phyloP scores from a whole-genome alignment of 1,140 invertebrate genomes.

The Globodera ellingtonae region DNA sequence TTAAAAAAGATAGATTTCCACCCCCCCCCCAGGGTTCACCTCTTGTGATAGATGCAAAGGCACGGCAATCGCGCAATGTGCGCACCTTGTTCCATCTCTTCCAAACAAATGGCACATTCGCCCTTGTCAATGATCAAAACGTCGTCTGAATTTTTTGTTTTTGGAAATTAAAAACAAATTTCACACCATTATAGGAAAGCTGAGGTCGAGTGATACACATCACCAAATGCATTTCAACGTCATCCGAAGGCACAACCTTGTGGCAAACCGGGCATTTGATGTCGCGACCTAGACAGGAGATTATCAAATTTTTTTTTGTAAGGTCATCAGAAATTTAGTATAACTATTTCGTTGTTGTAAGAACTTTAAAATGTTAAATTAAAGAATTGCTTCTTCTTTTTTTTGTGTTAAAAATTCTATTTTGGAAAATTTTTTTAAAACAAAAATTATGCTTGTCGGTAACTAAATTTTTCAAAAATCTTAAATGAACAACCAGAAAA shows the following conservation, averaged over 20 bases:
- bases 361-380: no score
- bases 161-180: background rate
- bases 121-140: slow-evolving; percentile 89
- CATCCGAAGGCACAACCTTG: slow-evolving; percentile 93
- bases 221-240: slow-evolving; percentile 96
- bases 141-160: slow-evolving; percentile 77
- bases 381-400: no score
- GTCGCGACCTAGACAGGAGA: slow-evolving; percentile 71
- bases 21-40: slow-evolving; percentile 69
- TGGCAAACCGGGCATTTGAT: slow-evolving; percentile 97
- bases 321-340: no score
- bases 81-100: slow-evolving; percentile 89
- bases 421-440: no score
- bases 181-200: slow-evolving; percentile 91
- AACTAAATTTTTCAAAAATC: no score
- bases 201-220: slow-evolving; percentile 98
- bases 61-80: slow-evolving; percentile 95
- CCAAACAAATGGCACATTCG: slow-evolving; percentile 97
- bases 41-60: slow-evolving; percentile 99
- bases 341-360: no score
- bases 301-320: no score
- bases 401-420: no score
- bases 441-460: no score
- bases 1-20: no score
- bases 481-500: background rate